phyloP scores from a whole-genome alignment of 2,797 vertebrate species.

The Lepilemur septentrionalis region DNA sequence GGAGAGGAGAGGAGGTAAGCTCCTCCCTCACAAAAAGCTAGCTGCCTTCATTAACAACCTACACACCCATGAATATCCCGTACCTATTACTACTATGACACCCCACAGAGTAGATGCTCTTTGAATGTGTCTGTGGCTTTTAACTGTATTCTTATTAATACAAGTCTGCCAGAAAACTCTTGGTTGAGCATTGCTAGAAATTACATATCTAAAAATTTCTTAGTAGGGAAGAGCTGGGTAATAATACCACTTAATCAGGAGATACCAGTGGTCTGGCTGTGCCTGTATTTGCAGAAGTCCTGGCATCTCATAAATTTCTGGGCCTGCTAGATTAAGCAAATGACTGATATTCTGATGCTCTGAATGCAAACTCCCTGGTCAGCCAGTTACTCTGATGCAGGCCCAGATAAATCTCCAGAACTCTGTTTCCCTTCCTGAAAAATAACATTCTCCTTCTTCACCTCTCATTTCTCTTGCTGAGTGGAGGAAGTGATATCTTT shows the following conservation, averaged over 20 bases:
- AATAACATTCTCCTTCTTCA: constrained; percentile 58
- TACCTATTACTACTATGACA: not conserved
- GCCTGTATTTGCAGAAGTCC: constrained; percentile 41
- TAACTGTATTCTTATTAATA: not conserved
- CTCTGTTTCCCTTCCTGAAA: constrained; percentile 58
- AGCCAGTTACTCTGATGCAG: not conserved
- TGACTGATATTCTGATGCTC: constrained; percentile 31
- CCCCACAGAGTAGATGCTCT: not conserved
- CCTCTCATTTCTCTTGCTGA: constrained; percentile 62
- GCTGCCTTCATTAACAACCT: not conserved
- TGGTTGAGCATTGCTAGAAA: constrained; percentile 29
- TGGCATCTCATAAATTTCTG: constrained; percentile 8
- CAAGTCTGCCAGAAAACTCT: constrained; percentile 28
- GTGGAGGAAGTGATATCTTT: constrained; percentile 71
- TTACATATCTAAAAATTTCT: constrained; percentile 26
- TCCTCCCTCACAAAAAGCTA: not conserved
- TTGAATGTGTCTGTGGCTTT: constrained; percentile 17
- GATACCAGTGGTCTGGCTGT: not conserved
- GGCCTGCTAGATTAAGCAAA: not conserved
- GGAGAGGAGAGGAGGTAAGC: not conserved
- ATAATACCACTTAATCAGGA: constrained; percentile 39
- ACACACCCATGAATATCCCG: not conserved
- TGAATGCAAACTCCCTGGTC: constrained; percentile 6
- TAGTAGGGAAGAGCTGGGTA: not conserved
- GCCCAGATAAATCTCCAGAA: constrained; percentile 41